Percentiles rank a stretch among this genome's conserved stretches.
Evolutionary conservation across 1,140 invertebrate genomes (phyloP).

Genomic region (Hormaphis cornu): DNA sequence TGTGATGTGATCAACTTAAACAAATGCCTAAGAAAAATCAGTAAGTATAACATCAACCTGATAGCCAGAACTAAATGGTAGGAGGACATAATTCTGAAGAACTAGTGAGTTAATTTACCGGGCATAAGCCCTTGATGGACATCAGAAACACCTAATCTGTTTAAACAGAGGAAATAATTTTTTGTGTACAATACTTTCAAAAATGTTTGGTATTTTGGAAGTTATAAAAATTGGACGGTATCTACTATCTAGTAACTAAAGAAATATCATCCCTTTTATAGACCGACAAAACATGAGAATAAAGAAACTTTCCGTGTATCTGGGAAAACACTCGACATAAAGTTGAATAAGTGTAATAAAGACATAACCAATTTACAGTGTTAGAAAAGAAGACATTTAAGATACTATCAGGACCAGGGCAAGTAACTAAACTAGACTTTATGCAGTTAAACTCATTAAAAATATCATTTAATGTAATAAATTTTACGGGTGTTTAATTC

Average conservation of each 20-base stretch:
- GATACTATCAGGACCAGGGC: background rate
- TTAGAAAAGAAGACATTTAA: background rate
- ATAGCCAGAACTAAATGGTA: background rate
- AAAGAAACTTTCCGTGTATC: background rate
- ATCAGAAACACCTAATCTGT: background rate
- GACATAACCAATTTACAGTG: background rate
- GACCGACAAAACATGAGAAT: background rate
- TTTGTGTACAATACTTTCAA: background rate
- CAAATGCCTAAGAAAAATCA: background rate
- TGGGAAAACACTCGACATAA: background rate
- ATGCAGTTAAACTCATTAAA: no score
- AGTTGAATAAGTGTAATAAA: no score
- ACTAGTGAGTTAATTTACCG: background rate
- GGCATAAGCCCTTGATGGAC: background rate
- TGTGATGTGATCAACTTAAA: background rate
- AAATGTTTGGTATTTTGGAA: background rate
- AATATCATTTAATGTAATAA: no score
- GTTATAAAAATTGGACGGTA: background rate
- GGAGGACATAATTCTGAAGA: background rate
- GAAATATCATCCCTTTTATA: background rate
- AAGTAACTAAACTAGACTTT: no score
- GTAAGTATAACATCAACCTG: background rate
- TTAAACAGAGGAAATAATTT: background rate
- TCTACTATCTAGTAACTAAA: no score
- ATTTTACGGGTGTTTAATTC: no score